These are phyloP conservation scores for Acanthurus lineatus DNA, from an alignment of 2,797 vertebrate genomes.

Conservation along the genomic window DNA sequence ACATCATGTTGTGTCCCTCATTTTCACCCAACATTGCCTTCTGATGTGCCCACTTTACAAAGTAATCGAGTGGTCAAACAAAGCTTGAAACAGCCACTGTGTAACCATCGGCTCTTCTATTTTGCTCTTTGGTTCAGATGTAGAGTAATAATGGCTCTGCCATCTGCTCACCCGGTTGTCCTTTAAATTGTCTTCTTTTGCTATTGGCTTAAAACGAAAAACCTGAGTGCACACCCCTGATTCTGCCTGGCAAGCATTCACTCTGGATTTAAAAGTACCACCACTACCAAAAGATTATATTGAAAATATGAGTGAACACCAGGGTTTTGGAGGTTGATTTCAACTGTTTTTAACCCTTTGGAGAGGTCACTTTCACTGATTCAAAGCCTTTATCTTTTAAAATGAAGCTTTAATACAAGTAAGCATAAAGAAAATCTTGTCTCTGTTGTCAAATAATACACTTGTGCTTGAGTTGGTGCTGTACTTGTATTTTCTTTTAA, in stretches of 20 bases:
- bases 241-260: conserved; percentile 19
- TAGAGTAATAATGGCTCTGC: conserved; percentile 66
- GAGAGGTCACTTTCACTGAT: not conserved
- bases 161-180: conserved; percentile 71
- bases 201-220: conserved; percentile 51
- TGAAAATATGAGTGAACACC: conserved; percentile 31
- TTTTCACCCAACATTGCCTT: conserved; percentile 70
- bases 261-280: not conserved
- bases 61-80: conserved; percentile 77
- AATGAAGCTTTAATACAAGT: not conserved
- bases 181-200: conserved; percentile 63
- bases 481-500: not conserved
- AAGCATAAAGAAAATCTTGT: not conserved
- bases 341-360: not conserved
- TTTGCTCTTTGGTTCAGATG: conserved; percentile 64
- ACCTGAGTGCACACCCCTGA: conserved; percentile 15
- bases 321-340: conserved; percentile 4
- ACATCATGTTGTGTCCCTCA: conserved; percentile 58
- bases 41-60: conserved; percentile 78
- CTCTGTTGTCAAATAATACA: not conserved
- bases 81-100: conserved; percentile 54
- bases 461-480: not conserved
- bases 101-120: conserved; percentile 63
- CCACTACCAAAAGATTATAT: conserved; percentile 12
- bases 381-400: not conserved